phyloP scores from a whole-genome alignment of 2,797 vertebrate genomes.

The Sebastes vulpes region DNA sequence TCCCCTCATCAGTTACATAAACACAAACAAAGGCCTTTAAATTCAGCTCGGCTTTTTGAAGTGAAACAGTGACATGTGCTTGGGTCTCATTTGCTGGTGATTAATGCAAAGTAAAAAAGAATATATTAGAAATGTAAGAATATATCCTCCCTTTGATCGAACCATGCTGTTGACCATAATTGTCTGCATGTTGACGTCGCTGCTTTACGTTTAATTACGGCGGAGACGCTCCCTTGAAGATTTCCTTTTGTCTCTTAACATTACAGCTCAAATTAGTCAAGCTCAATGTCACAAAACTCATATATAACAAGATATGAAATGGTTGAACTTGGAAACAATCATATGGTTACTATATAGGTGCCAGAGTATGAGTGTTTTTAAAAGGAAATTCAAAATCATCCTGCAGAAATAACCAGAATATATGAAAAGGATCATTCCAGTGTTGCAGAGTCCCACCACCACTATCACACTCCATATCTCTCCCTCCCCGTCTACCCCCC shows the following conservation, averaged over 20 bases:
- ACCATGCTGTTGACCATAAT: conserved; percentile 75
- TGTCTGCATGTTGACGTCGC: conserved; percentile 69
- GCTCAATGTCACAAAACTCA: conserved; percentile 76
- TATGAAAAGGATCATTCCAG: conserved; percentile 10
- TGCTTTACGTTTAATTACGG: conserved; percentile 81
- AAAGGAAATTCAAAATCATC: conserved; percentile 4
- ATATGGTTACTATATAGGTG: conserved; percentile 24
- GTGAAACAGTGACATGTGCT: conserved; percentile 80
- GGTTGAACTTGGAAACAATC: conserved; percentile 46
- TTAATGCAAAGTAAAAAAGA: conserved; percentile 76
- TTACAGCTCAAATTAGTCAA: conserved; percentile 70
- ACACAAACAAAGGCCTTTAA: conserved; percentile 83
- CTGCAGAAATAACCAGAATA: not conserved
- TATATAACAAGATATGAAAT: conserved; percentile 47
- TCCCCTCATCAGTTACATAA: conserved; percentile 80
- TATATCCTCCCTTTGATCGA: conserved; percentile 77
- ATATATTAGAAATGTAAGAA: conserved; percentile 63
- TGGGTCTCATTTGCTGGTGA: conserved; percentile 78
- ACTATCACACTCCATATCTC: conserved; percentile 47
- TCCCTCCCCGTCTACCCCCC: conserved; percentile 76
- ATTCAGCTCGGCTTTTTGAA: conserved; percentile 75
- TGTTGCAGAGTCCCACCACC: conserved; percentile 18
- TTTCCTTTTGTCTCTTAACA: conserved; percentile 72
- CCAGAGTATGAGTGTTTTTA: conserved; percentile 9
- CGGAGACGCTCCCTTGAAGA: conserved; percentile 68